Conservation (phyloP, 2,797 vertebrate genomes). For the Sylvia borin region DNA sequence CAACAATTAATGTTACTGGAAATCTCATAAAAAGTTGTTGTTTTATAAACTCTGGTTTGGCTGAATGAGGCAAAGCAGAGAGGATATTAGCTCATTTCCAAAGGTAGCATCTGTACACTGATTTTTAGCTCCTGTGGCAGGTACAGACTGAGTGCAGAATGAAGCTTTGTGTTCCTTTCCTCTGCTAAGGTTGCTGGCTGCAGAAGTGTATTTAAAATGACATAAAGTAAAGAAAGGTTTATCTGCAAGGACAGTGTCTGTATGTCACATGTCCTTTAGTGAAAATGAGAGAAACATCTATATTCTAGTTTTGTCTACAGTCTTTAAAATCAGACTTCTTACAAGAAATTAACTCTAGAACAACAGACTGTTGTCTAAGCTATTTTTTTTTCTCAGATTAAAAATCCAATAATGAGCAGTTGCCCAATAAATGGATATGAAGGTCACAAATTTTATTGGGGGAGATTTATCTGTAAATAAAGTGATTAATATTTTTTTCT, state of each 20-base stretch:
- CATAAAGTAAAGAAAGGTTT: not conserved
- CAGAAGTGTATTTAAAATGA: not conserved
- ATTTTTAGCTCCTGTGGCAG: not conserved
- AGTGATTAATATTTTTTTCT: not conserved
- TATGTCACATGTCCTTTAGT: not conserved
- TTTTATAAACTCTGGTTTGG: constrained; percentile 69
- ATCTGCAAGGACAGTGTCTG: not conserved
- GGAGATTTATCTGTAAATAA: not conserved
- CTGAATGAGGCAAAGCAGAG: constrained; percentile 13
- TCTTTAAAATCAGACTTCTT: not conserved
- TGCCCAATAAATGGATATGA: not conserved
- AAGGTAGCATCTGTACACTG: not conserved
- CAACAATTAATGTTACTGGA: constrained; percentile 80
- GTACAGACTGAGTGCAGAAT: not conserved
- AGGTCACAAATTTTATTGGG: not conserved
- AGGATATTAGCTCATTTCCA: not conserved
- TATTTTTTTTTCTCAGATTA: not conserved
- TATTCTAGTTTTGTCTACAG: not conserved
- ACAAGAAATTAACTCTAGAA: not conserved
- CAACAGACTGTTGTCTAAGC: not conserved
- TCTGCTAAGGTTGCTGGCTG: not conserved
- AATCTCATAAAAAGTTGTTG: constrained; percentile 68
- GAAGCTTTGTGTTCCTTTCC: not conserved
- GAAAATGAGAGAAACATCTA: not conserved
- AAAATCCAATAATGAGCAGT: not conserved